phyloP scores from a whole-genome alignment of 1,140 invertebrate genomes.

The Andricus grossulariae region DNA sequence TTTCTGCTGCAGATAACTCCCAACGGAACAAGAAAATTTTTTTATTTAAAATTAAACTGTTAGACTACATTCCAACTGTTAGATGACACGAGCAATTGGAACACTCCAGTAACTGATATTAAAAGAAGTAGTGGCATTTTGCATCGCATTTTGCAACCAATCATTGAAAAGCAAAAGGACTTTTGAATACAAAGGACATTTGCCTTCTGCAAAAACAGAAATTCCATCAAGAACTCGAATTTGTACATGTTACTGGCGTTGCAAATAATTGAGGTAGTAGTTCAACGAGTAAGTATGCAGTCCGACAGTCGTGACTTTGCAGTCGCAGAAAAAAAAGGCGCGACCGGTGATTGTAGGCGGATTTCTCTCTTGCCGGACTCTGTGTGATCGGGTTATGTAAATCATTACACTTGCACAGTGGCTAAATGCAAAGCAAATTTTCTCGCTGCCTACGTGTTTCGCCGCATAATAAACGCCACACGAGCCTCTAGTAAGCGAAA shows the following conservation, averaged over 20 bases:
- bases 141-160: no score
- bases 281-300: constrained; percentile 16
- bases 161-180: no score
- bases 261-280: constrained; percentile 17
- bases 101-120: no score
- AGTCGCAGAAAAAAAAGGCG: constrained; percentile 35
- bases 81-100: no score
- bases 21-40: no score
- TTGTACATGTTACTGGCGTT: no score
- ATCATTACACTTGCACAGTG: constrained; percentile 47
- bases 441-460: not conserved
- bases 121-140: no score
- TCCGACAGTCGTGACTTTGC: constrained; percentile 31
- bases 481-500: not conserved
- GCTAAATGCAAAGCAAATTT: constrained; percentile 30
- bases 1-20: not conserved
- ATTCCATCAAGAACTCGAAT: no score
- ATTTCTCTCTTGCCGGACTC: constrained; percentile 46
- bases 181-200: no score
- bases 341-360: constrained; percentile 46
- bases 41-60: no score
- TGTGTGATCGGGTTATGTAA: constrained; percentile 57
- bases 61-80: no score
- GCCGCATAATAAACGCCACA: not conserved
- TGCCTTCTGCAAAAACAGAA: no score